phyloP scores from a whole-genome alignment of 2,888 invertebrate species.

The Coelinius sp. region DNA sequence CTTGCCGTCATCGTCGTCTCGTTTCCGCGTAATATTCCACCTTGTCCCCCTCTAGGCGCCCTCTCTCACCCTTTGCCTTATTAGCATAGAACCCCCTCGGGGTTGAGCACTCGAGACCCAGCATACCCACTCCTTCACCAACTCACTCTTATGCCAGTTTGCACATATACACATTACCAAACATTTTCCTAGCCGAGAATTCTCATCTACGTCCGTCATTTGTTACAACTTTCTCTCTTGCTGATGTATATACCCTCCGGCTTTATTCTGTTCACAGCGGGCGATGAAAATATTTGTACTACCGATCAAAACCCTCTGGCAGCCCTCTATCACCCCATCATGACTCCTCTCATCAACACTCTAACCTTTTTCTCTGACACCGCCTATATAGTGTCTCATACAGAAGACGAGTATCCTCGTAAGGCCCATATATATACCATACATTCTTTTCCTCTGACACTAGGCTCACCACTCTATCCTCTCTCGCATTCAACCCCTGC shows the following conservation, averaged over 20 bases:
- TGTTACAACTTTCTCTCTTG: slow-evolving; percentile 5
- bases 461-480: background rate
- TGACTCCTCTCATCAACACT: background rate
- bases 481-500: background rate
- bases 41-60: background rate
- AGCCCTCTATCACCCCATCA: background rate
- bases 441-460: background rate
- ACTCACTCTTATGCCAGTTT: too few relatives aligned
- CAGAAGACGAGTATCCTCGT: background rate
- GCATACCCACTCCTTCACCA: too few relatives aligned
- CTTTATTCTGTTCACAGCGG: background rate
- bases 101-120: slow-evolving; percentile 46
- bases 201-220: slow-evolving; percentile 27
- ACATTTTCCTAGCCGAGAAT: slow-evolving; percentile 34
- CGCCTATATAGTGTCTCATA: background rate
- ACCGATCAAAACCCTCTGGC: slow-evolving; percentile 14
- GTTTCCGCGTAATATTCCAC: slow-evolving; percentile 17
- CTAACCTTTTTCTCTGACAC: background rate
- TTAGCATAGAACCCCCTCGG: slow-evolving; percentile 27
- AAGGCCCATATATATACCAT: background rate
- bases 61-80: slow-evolving; percentile 17
- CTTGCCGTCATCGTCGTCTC: slow-evolving; percentile 9
- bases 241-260: slow-evolving; percentile 8
- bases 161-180: background rate
- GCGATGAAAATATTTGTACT: slow-evolving; percentile 14